Evolutionary conservation across 2,888 invertebrate species (phyloP), one percentile per base, ranked within the genome.

Genomic region (Agriopis leucophaearia): DNA sequence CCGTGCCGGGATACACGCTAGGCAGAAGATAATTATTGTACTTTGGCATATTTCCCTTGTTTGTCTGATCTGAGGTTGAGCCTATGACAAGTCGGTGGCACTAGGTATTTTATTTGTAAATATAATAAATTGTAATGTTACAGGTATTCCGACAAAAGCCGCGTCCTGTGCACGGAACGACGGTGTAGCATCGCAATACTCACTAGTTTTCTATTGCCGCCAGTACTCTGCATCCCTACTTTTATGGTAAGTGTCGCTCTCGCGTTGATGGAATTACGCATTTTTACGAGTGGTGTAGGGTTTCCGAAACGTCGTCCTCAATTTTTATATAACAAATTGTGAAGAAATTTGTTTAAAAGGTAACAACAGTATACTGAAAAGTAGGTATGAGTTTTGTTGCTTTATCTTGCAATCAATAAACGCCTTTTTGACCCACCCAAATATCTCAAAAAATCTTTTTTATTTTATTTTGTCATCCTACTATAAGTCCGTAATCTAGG

Each of bases 201-300:
- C 27, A 91, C 96, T 70, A 97, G 97, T 77, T 97, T 97, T 85
- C 83, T 97, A 66, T 91, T 96, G 18, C 97, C 98, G 1, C 95
- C 97, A 0, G 90, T 98, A 69, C 94, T 98, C 66, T 98, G 98
- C 87, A 95, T 96, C 68, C 98, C 98, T 0, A 97, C 97, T 66
- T 97, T 97, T 88, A 94, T 98, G 86, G 96, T 91, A 74, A 89
- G 91, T 73, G 36, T 38, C 48, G 27, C 63, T 62, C 54, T 62
- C 13, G 60, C 60, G 42, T 57, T 66, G 50, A 60, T 69, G 40
- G 52, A 70, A 66, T 42, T 48, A 36, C 61, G 27, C 35, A 36
- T 56, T 60, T 64, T 66, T 56, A 56, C n/a, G 48, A 36, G 35
- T 13, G 16, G 36, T 15, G 35, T 60, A 42, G 58, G 52, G 54